Conservation (phyloP, 1,140 invertebrate species). For the Aphaenogaster ashmeadi region DNA sequence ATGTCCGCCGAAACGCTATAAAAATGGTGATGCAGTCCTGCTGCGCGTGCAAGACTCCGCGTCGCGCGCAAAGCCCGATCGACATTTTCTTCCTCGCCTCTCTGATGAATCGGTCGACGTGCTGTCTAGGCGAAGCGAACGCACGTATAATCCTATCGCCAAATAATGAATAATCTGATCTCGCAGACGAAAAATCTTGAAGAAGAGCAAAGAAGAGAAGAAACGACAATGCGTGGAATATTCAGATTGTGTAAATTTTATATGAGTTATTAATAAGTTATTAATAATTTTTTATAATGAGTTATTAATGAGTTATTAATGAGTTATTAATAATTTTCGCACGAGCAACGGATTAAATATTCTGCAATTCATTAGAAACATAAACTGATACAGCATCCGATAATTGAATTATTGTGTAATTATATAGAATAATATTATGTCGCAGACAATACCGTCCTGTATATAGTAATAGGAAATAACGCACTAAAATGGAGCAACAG, state of each 20-base stretch:
- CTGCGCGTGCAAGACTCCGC: conserved; percentile 27
- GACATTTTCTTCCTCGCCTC: conserved; percentile 10
- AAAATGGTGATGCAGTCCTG: conserved; percentile 64
- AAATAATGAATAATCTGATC: conserved; percentile 36
- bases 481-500: conserved; percentile 25
- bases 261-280: conserved; percentile 15
- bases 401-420: conserved; percentile 49
- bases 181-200: not conserved
- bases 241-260: conserved; percentile 17
- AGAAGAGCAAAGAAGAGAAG: not conserved
- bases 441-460: conserved; percentile 5
- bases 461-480: conserved; percentile 22
- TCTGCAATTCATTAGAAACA: conserved; percentile 20
- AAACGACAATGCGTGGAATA: not conserved
- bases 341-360: conserved; percentile 21
- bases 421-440: conserved; percentile 34
- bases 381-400: conserved; percentile 6
- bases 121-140: not conserved
- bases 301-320: too few relatives aligned
- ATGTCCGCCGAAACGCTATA: conserved; percentile 69
- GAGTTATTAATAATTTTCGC: not conserved
- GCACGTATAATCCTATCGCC: not conserved
- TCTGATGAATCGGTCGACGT: conserved; percentile 5
- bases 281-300: too few relatives aligned
- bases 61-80: conserved; percentile 23